These are phyloP conservation scores for Corythaeola cristata DNA, from an alignment of 2,113 vertebrate species.

Conservation along the genomic window DNA sequence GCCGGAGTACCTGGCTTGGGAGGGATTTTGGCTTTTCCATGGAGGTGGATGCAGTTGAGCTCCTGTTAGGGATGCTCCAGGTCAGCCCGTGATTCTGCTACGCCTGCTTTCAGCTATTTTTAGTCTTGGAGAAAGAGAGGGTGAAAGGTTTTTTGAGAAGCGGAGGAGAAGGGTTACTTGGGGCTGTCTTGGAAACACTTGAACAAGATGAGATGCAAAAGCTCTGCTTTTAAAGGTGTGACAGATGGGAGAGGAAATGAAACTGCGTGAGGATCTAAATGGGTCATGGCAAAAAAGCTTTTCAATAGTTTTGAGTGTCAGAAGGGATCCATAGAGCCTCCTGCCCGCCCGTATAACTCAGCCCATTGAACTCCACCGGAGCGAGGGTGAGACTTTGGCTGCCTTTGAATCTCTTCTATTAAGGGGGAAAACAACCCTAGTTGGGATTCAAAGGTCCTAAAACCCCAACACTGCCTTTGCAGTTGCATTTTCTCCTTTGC, in stretches of 20 bases:
- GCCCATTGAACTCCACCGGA: background rate
- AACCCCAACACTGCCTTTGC: background rate
- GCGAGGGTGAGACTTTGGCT: background rate
- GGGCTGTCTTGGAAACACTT: background rate
- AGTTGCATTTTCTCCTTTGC: fast-evolving
- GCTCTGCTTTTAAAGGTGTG: background rate
- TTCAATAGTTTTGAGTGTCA: background rate
- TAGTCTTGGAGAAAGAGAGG: background rate
- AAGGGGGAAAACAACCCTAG: background rate
- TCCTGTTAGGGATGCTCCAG: background rate
- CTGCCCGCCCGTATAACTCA: background rate
- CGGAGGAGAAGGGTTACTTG: background rate
- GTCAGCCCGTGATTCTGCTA: background rate
- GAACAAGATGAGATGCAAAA: background rate
- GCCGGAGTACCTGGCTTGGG: background rate
- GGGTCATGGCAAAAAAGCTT: background rate
- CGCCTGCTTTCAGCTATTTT: background rate
- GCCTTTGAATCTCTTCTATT: background rate
- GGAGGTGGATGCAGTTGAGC: fast-evolving
- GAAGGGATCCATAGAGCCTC: background rate
- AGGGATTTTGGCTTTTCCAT: background rate
- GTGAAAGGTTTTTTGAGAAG: background rate
- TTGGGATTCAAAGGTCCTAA: background rate
- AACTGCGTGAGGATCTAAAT: background rate
- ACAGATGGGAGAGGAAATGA: conserved; percentile 34